Base-by-base conservation (phyloP, 2,888 invertebrate genomes). In the Diarsia dahlii region DNA sequence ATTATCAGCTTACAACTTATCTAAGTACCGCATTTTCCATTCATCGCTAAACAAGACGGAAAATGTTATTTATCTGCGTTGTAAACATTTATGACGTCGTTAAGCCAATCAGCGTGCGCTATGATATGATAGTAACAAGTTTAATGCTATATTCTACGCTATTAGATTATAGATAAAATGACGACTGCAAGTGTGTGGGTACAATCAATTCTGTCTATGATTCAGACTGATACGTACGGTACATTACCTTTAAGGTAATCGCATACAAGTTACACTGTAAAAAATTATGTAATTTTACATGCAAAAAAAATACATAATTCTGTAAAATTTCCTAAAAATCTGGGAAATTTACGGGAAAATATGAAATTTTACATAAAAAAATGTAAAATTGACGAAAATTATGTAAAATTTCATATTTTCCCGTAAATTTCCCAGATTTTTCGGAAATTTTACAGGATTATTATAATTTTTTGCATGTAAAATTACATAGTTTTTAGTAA, bases 141-240 rank as follows among this genome's bases (percentile, higher is more conserved):
- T 34, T 69, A 39, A 18, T 45, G 45, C 10, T n/a, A 18, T 48
- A 69, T 54, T 45, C 15, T 12, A 70, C 48, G 45, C 39, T 69
- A 77, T 50, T 72, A 60, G 13, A 69, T 72, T 52, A 50, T n/a
- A 62, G 23, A 78, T 58, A 70, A 70, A 56, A 46, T 58, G 34
- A 54, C 56, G 20, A 52, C 13, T 12, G 39, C 8, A 54, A 56
- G 13, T 58, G 52, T 60, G 79, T 62, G 18, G 10, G 23, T 58
- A 50, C 15, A 60, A 64, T 58, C 60, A 76, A 80, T 68, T 63
- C 62, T 45, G 56, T 28, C 12, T 58, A 71, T 84, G 84, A 83
- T 73, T 82, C 70, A 80, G 18, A 34, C 3, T 48, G 66, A 62
- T 73, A n/a, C 45, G 20, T 20, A 8, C 52, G 66, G 52, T 73